These are phyloP conservation scores for Barbus barbus DNA, from an alignment of 2,113 vertebrate species.

Conservation along the genomic window DNA sequence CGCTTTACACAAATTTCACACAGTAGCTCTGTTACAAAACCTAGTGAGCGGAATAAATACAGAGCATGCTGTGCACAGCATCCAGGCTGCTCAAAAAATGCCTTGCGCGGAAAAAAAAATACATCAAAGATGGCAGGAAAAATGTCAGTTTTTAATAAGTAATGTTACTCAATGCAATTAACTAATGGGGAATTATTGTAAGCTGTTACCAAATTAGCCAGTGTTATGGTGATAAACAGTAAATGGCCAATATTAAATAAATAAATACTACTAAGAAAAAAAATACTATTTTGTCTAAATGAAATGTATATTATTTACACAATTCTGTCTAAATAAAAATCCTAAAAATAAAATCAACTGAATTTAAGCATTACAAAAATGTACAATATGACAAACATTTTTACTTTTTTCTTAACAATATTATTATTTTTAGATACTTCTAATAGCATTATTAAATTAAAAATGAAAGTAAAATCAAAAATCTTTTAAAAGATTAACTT, in stretches of 20 bases:
- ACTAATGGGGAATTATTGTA: background rate
- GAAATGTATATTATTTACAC: background rate
- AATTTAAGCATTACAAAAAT: background rate
- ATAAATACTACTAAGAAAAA: too few species aligned
- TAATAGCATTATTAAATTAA: background rate
- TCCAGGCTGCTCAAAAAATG: background rate
- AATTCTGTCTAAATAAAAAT: background rate
- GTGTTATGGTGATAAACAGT: background rate
- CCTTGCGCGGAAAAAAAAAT: background rate
- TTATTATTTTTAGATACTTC: background rate
- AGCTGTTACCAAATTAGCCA: background rate
- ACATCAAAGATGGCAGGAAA: background rate
- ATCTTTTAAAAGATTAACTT: background rate
- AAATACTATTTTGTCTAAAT: background rate
- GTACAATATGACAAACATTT: background rate
- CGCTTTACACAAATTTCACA: background rate
- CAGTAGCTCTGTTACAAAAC: background rate
- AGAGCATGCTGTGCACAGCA: background rate
- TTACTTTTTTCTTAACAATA: background rate
- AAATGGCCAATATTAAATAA: background rate
- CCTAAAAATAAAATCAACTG: too few species aligned
- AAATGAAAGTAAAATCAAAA: background rate
- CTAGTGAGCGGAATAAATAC: background rate
- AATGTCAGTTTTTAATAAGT: background rate
- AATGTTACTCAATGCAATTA: background rate